These are phyloP conservation scores for Drosophila paucipuncta DNA, from an alignment of 2,888 invertebrate species.

Conservation along the genomic window DNA sequence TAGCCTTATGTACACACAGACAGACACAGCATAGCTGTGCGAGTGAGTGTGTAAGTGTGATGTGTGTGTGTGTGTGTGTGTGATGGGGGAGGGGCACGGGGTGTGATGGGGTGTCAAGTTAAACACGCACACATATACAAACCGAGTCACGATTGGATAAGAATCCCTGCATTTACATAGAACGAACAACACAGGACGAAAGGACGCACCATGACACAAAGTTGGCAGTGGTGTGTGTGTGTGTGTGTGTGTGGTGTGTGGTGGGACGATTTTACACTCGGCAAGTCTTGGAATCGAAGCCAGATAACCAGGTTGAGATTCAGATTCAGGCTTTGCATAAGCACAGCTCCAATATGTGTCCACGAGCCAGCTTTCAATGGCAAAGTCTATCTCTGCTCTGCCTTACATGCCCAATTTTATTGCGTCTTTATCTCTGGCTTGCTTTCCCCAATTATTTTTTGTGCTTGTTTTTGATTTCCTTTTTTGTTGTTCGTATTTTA, in stretches of 20 bases:
- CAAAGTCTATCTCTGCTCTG: background rate
- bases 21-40: slow-evolving; percentile 28
- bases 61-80: background rate
- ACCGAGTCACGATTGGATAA: slow-evolving; percentile 44
- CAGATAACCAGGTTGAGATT: background rate
- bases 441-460: background rate
- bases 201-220: background rate
- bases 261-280: background rate
- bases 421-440: background rate
- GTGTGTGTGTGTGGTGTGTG: background rate
- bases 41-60: slow-evolving; percentile 11
- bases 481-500: slow-evolving; percentile 5
- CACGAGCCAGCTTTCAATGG: background rate
- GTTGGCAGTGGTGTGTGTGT: background rate
- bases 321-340: slow-evolving; percentile 1
- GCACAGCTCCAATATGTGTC: background rate
- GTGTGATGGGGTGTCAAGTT: slow-evolving; percentile 30
- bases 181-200: slow-evolving; percentile 1
- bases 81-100: background rate
- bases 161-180: slow-evolving; percentile 50
- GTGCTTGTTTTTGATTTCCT: background rate
- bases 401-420: background rate
- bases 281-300: slow-evolving; percentile 10
- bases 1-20: slow-evolving; percentile 69
- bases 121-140: slow-evolving; percentile 32